Evolutionary conservation across 1,140 invertebrate genomes (phyloP).

Genomic region (Episyrphus balteatus): DNA sequence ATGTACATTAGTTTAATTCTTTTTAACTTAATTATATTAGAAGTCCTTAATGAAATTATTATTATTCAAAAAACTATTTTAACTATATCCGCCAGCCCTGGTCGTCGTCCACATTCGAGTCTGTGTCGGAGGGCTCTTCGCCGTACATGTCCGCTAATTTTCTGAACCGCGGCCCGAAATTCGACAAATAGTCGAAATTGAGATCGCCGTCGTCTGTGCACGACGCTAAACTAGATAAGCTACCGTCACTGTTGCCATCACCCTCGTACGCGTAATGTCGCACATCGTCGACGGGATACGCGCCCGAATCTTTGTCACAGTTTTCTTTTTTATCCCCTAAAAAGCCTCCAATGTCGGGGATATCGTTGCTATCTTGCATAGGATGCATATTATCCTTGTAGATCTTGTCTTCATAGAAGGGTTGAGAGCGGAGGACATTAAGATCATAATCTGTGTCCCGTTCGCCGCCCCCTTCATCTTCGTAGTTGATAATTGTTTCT

Average conservation of each 20-base stretch:
- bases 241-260: conserved; percentile 84
- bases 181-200: conserved; percentile 93
- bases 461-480: conserved; percentile 94
- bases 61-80: background rate
- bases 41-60: background rate
- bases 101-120: conserved; percentile 35
- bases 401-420: conserved; percentile 33
- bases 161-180: conserved; percentile 91
- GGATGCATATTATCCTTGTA: conserved; percentile 30
- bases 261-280: conserved; percentile 95
- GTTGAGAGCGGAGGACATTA: conserved; percentile 60
- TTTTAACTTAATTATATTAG: too few species aligned
- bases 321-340: conserved; percentile 79
- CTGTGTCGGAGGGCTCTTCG: conserved; percentile 66
- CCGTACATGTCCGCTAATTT: conserved; percentile 97
- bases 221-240: conserved; percentile 83
- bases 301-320: conserved; percentile 81
- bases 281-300: conserved; percentile 87
- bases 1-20: too few species aligned
- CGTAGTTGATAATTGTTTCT: conserved; percentile 94
- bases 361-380: conserved; percentile 34
- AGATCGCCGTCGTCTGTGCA: conserved; percentile 89
- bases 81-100: conserved; percentile 34
- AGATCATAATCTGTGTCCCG: conserved; percentile 91
- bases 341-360: conserved; percentile 83